Conservation (phyloP, 2,797 vertebrate species). For the Sebastes hubbsi region DNA sequence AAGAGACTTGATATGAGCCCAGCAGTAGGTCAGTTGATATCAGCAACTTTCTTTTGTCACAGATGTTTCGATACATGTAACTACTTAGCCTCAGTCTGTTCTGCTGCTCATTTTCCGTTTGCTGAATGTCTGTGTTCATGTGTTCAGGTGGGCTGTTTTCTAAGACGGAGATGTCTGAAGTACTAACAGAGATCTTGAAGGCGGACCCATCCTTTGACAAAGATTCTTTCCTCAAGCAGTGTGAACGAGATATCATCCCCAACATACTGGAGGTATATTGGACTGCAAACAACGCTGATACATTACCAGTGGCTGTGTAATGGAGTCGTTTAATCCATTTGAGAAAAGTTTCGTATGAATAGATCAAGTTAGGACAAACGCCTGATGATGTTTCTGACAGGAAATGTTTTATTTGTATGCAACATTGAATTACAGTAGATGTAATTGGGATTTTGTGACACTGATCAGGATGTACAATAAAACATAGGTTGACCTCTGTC, state of each 20-base stretch:
- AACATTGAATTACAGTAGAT: background rate
- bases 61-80: background rate
- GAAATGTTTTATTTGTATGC: background rate
- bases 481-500: background rate
- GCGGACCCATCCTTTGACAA: constrained; percentile 94
- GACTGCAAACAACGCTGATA: background rate
- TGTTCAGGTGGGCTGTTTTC: constrained; percentile 92
- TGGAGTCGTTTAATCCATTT: background rate
- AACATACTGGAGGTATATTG: constrained; percentile 91
- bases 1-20: background rate
- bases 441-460: background rate
- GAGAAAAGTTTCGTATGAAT: background rate
- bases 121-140: background rate
- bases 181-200: constrained; percentile 93
- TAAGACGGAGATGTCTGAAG: constrained; percentile 97
- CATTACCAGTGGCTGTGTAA: background rate
- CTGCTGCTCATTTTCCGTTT: background rate
- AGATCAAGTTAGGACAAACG: background rate
- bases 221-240: constrained; percentile 91
- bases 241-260: constrained; percentile 93
- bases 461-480: background rate
- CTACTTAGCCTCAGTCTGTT: background rate
- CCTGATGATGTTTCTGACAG: background rate
- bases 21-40: background rate
- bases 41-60: background rate